Conservation (phyloP, 2,113 vertebrate genomes). For the Pedionomus torquatus region DNA sequence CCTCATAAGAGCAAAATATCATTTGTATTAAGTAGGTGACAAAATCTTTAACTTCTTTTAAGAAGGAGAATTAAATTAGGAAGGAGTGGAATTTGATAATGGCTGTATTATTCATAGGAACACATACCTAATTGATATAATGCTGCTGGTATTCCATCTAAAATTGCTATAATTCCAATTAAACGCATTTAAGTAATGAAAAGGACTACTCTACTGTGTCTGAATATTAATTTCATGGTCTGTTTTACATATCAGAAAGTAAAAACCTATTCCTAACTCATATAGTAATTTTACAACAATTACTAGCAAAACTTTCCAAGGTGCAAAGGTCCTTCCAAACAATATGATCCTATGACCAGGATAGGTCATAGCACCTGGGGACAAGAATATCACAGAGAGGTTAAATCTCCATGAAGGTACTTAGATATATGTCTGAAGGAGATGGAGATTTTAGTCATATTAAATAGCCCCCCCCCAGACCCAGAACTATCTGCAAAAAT, state of each 20-base stretch:
- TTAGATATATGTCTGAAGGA: neutral
- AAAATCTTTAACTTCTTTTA: conserved; percentile 12
- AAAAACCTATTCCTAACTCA: conserved; percentile 21
- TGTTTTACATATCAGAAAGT: conserved; percentile 21
- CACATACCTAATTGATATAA: conserved; percentile 6
- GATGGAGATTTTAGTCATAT: neutral
- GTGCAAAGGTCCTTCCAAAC: neutral
- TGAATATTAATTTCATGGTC: conserved; percentile 49
- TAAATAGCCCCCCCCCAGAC: neutral
- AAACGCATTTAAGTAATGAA: conserved; percentile 55
- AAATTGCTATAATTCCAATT: conserved; percentile 58
- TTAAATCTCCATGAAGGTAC: neutral
- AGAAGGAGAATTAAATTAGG: conserved; percentile 17
- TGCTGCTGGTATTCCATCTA: conserved; percentile 7
- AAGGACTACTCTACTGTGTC: conserved; percentile 17
- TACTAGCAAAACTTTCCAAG: neutral
- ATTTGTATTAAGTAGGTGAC: neutral
- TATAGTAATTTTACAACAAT: neutral
- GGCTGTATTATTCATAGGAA: conserved; percentile 34
- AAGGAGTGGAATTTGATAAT: conserved; percentile 16
- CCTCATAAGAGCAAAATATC: neutral
- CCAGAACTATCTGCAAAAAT: neutral
- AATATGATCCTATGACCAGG: neutral
- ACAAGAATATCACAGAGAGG: neutral
- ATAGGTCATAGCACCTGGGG: neutral